phyloP scores from a whole-genome alignment of 1,140 invertebrate species.

The Temnothorax longispinosus region DNA sequence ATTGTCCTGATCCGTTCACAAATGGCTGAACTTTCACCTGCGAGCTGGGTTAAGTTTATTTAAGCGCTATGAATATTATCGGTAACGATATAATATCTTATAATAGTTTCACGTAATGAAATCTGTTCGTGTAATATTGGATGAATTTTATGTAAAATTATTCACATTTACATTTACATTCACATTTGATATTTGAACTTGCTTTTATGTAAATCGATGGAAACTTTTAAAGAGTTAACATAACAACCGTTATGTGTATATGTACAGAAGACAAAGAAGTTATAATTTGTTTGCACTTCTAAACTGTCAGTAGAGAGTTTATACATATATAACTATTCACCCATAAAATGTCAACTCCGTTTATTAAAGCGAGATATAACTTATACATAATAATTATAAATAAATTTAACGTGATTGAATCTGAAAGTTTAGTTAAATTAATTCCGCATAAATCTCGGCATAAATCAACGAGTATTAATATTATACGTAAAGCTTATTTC shows the following conservation, averaged over 20 bases:
- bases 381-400: constrained; percentile 5
- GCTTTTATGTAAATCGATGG: background rate
- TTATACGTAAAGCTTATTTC: background rate
- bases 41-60: background rate
- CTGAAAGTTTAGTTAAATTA: background rate
- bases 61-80: background rate
- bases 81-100: background rate
- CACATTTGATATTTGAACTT: background rate
- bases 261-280: background rate
- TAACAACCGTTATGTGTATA: background rate
- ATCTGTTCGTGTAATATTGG: background rate
- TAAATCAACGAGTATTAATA: background rate
- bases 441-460: background rate
- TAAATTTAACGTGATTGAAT: background rate
- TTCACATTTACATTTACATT: background rate
- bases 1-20: constrained; percentile 42
- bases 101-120: background rate
- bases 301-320: too few species aligned
- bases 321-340: background rate
- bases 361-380: background rate
- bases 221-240: background rate
- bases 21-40: constrained; percentile 38
- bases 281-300: background rate
- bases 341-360: background rate
- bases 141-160: background rate